A percentile compares a stretch with the other conserved stretches of the same genome.
Conservation (phyloP, 2,113 vertebrate genomes). For the Heptranchias perlo region DNA sequence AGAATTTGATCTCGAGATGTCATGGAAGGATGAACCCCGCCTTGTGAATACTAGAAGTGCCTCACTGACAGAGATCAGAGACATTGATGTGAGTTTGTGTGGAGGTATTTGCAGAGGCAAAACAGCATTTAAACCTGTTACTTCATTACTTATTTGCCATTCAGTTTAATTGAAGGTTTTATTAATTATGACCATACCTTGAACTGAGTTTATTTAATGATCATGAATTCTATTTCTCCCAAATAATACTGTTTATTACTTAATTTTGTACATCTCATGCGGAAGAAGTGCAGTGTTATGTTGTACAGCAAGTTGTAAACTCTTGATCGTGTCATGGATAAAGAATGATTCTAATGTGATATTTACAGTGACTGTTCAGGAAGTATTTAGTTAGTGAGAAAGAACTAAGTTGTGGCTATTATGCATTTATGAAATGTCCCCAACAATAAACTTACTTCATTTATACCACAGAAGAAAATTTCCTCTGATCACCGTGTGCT, state of each 20-base stretch:
- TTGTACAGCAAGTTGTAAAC: background rate
- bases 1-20: slow-evolving; percentile 1
- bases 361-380: background rate
- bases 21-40: background rate
- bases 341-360: background rate
- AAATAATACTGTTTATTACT: background rate
- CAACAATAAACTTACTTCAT: background rate
- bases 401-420: background rate
- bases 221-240: background rate
- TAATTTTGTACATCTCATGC: background rate
- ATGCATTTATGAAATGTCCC: background rate
- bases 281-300: no score
- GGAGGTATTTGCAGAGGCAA: background rate
- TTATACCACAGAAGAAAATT: background rate
- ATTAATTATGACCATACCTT: background rate
- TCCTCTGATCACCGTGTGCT: background rate
- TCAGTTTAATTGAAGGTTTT: slow-evolving; percentile 17
- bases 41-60: background rate
- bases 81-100: background rate
- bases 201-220: background rate
- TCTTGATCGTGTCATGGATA: background rate
- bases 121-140: slow-evolving; percentile 6
- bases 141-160: background rate
- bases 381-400: background rate
- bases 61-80: slow-evolving; percentile 29